phyloP scores from a whole-genome alignment of 2,888 invertebrate genomes.

The Sphaeridia pumilis region DNA sequence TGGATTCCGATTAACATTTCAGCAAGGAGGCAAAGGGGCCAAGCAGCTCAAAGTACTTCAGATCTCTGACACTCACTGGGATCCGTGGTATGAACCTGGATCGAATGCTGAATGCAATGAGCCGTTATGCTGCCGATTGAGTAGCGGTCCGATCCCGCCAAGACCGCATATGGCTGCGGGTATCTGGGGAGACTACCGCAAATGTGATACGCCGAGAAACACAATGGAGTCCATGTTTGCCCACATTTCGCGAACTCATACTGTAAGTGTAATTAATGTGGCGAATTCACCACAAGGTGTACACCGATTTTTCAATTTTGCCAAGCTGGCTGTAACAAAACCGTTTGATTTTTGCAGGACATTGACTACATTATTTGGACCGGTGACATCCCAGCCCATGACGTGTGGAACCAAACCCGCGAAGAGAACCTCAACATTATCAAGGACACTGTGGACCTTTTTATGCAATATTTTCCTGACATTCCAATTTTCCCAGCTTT shows the following conservation, averaged over 20 bases:
- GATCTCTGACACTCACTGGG: conserved; percentile 90
- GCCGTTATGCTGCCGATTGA: conserved; percentile 81
- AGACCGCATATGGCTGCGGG: conserved; percentile 73
- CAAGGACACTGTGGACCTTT: conserved; percentile 71
- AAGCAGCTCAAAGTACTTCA: conserved; percentile 95
- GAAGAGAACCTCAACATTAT: conserved; percentile 76
- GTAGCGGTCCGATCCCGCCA: conserved; percentile 59
- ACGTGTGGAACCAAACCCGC: conserved; percentile 74
- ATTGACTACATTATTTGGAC: conserved; percentile 93
- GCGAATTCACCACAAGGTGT: no score
- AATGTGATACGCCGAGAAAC: conserved; percentile 85
- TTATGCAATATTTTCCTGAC: conserved; percentile 76
- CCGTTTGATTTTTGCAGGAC: conserved; percentile 48
- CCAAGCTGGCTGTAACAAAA: no score
- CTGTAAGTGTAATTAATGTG: no score
- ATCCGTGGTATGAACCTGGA: conserved; percentile 78
- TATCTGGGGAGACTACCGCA: conserved; percentile 90
- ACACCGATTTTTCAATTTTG: not conserved
- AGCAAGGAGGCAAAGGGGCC: no score
- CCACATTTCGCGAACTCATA: conserved; percentile 74
- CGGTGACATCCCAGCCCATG: conserved; percentile 91
- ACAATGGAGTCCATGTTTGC: conserved; percentile 86
- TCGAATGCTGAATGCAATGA: conserved; percentile 87
- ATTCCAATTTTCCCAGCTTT: conserved; percentile 87
- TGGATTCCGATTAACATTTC: no score